phyloP scores from a whole-genome alignment of 2,797 vertebrate genomes.

The Austrolebias charrua region DNA sequence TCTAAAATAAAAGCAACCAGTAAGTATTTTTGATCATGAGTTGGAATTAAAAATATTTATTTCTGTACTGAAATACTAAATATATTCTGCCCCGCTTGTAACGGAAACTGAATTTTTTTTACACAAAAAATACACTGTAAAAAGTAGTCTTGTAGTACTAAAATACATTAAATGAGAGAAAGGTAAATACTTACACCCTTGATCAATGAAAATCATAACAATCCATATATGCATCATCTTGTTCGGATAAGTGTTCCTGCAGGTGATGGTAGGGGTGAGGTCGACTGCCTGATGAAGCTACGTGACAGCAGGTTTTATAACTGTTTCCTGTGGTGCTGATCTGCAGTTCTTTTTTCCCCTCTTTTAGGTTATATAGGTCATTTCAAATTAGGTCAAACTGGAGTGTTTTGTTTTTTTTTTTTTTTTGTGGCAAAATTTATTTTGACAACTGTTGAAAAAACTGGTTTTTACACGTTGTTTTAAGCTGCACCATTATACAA shows the following conservation, averaged over 20 bases:
- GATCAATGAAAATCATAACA: slow-evolving; percentile 23
- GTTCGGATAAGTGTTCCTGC: not conserved
- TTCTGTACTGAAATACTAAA: too few species aligned
- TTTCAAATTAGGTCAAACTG: not conserved
- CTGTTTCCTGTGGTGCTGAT: slow-evolving; percentile 29
- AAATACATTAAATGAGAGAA: not conserved
- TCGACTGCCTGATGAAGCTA: not conserved
- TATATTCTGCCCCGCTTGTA: not conserved
- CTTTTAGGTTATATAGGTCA: slow-evolving; percentile 19
- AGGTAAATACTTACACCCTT: slow-evolving; percentile 32
- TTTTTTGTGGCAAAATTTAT: too few species aligned
- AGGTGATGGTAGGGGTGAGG: not conserved
- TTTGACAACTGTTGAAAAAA: not conserved
- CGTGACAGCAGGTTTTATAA: not conserved
- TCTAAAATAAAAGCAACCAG: slow-evolving; percentile 13
- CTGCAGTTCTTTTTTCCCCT: not conserved
- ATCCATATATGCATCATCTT: slow-evolving; percentile 21
- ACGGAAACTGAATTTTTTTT: rapidly evolving
- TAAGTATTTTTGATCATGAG: not conserved
- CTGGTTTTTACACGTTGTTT: too few species aligned
- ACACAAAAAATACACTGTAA: not conserved
- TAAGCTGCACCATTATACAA: too few species aligned
- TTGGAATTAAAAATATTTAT: not conserved
- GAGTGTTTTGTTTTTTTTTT: not conserved
- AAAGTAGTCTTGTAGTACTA: rapidly evolving